Evolutionary conservation across 2,888 invertebrate genomes (phyloP), one percentile per base, ranked within the genome.

Genomic region (Holacanthella duospinosa): DNA sequence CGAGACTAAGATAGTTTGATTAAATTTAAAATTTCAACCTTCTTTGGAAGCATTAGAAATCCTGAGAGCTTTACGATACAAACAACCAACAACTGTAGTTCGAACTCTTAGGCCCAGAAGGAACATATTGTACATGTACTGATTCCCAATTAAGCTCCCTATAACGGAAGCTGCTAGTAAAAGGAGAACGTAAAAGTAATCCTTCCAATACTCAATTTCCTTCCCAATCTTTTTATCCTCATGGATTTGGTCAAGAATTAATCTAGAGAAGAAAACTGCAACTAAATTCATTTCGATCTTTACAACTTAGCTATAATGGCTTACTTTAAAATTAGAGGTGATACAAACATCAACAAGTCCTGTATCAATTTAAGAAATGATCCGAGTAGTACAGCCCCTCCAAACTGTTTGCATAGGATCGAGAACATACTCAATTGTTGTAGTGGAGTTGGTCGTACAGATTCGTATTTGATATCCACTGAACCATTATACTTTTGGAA

Each of bases 101-200:
- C 93, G 83, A 74, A 96, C 87, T 63, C 91, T 84, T 82, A 96
- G 85, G 2, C 95, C 95, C 24, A 92, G 86, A 56, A 90, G 81
- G 78, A 89, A 88, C 90, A 91, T 91, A 62, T 87, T 82, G 75
- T 93, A 89, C 78, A 93, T 94, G 78, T 94, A 94, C 75, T 93
- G 92, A 1, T 81, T 80, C 55, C 92, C 87, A 43, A 93, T 79
- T 57, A 94, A 80, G 93, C 77, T 0, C 0, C 93, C 89, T 43
- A 87, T 84, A 1, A 83, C 74, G 68, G 95, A 84, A 64, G 79
- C 77, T 2, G 78, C 66, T 64, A 85, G 80, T 74, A 96, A 81
- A 1, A 86, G 76, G 0, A 83, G 78, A 0, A 93, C 88, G 77
- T 89, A 94, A 16, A 91, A 76, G 73, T 89, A 88, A 36, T 96